phyloP scores from a whole-genome alignment of 2,113 vertebrate species.

The Ciconia boyciana region DNA sequence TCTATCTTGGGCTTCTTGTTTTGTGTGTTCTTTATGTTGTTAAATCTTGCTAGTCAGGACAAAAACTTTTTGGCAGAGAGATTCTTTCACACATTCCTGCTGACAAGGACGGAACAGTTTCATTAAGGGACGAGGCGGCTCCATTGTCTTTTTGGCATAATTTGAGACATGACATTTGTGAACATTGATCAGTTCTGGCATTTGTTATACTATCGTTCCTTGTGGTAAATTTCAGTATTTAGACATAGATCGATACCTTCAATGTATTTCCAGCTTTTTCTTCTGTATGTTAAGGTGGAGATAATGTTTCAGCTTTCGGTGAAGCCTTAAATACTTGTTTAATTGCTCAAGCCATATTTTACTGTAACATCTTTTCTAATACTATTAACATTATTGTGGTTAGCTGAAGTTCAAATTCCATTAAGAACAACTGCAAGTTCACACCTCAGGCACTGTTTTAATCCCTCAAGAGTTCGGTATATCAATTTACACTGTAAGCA shows the following conservation, averaged over 20 bases:
- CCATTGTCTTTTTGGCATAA: neutral
- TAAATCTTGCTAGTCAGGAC: neutral
- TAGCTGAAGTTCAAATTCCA: neutral
- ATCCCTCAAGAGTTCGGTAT: neutral
- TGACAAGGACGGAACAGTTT: neutral
- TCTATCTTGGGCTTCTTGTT: neutral
- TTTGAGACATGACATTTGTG: neutral
- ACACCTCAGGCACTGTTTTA: neutral
- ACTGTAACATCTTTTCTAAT: neutral
- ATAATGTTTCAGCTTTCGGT: neutral
- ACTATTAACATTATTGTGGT: neutral
- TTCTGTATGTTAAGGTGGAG: neutral
- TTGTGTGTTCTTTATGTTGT: neutral
- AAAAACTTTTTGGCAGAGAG: neutral
- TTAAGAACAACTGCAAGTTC: neutral
- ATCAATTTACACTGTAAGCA: neutral
- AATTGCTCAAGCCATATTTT: neutral
- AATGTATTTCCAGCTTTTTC: neutral
- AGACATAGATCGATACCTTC: neutral
- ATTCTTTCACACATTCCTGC: neutral
- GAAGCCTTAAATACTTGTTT: neutral
- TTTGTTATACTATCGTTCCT: neutral
- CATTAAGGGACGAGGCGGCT: accelerated
- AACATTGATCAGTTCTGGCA: neutral
- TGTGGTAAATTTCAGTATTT: neutral